phyloP scores from a whole-genome alignment of 2,888 invertebrate species.

The Lepidocyrtoides sp. region DNA sequence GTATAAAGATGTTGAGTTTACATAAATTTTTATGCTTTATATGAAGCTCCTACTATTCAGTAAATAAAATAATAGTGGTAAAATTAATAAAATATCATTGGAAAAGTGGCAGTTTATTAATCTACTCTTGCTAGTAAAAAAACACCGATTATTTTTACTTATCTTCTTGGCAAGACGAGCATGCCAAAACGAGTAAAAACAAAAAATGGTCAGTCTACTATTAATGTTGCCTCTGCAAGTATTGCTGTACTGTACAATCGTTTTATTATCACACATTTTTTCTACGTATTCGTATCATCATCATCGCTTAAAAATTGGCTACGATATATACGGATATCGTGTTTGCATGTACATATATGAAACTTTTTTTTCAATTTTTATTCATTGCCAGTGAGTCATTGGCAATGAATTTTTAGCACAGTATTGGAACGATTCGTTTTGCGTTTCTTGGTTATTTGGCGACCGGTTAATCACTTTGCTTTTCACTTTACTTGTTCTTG shows the following conservation, averaged over 20 bases:
- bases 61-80: too few species aligned
- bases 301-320: too few species aligned
- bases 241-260: neutral
- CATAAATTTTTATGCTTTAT: neutral
- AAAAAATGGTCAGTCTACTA: neutral
- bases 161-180: constrained; percentile 1
- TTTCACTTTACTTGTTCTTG: neutral
- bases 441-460: too few species aligned
- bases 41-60: neutral
- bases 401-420: neutral
- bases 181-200: neutral
- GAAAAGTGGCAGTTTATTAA: constrained; percentile 1
- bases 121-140: neutral
- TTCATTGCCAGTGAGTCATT: constrained; percentile 40
- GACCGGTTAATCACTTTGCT: too few species aligned
- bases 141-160: neutral
- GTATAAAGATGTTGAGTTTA: neutral
- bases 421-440: constrained; percentile 9
- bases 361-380: neutral
- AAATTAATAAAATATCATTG: neutral
- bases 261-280: neutral
- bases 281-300: neutral
- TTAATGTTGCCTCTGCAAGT: neutral
- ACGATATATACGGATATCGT: neutral
- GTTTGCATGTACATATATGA: too few species aligned